Percentiles rank a stretch among this genome's conserved stretches.
Evolutionary conservation across 2,113 vertebrate species (phyloP).

Genomic region (Lota lota): DNA sequence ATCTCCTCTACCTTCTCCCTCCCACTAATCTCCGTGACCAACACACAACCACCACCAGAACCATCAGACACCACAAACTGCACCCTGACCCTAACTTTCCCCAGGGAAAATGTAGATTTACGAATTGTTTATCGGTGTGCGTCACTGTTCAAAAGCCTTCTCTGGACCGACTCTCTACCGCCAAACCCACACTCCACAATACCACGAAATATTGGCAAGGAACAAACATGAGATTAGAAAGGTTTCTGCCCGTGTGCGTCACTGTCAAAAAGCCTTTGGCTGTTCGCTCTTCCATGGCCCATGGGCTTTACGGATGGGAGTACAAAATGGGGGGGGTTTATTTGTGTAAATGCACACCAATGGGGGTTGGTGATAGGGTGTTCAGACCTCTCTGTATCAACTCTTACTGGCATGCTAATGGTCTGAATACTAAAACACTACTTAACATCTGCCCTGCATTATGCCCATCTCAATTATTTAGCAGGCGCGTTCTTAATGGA

Average conservation of each 20-base stretch:
- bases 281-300: constrained; percentile 23
- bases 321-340: constrained; percentile 29
- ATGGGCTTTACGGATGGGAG: constrained; percentile 14
- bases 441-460: constrained; percentile 43
- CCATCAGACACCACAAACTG: too few species aligned
- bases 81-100: too few species aligned
- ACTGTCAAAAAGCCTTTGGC: constrained; percentile 31
- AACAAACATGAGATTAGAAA: constrained; percentile 6
- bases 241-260: constrained; percentile 30
- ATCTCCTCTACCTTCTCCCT: constrained; percentile 8
- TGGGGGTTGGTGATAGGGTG: constrained; percentile 12
- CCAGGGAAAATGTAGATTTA: too few species aligned
- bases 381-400: constrained; percentile 23
- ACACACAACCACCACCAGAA: too few species aligned
- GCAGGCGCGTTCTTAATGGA: constrained; percentile 31
- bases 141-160: too few species aligned
- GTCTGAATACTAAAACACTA: constrained; percentile 39
- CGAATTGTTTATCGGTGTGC: too few species aligned
- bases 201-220: constrained; percentile 34
- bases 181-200: too few species aligned
- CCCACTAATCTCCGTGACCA: neutral
- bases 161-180: too few species aligned
- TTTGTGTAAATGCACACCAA: constrained; percentile 30
- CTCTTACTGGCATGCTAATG: constrained; percentile 42
- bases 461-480: constrained; percentile 57